These are phyloP conservation scores for Bothrops jararaca DNA, from an alignment of 2,113 vertebrate species.

Conservation along the genomic window DNA sequence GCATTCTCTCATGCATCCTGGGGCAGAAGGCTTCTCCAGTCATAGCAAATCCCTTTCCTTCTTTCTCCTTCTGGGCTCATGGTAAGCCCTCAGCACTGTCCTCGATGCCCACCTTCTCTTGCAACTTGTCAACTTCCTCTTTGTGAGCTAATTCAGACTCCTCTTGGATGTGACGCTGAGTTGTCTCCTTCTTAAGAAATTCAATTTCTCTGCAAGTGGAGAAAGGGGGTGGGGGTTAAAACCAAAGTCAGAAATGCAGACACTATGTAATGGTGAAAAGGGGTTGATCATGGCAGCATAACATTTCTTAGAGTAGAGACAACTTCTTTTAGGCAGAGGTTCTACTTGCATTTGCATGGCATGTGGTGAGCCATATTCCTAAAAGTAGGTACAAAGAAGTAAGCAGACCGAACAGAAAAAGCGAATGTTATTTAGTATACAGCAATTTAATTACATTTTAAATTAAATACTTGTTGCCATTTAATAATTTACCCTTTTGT, in stretches of 20 bases:
- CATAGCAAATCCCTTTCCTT: neutral
- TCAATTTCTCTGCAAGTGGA: conserved; percentile 84
- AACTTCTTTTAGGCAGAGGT: neutral
- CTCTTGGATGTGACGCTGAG: conserved; percentile 85
- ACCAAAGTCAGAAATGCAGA: neutral
- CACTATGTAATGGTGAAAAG: neutral
- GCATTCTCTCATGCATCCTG: neutral
- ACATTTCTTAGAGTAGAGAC: neutral
- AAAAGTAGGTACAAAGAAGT: neutral
- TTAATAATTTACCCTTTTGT: neutral
- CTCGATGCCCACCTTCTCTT: conserved; percentile 83
- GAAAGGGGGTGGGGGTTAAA: neutral
- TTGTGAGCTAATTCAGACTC: conserved; percentile 85
- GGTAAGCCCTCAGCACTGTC: conserved; percentile 43
- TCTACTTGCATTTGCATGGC: neutral
- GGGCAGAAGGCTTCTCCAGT: neutral
- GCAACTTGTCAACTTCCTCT: conserved; percentile 89
- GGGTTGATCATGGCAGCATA: neutral
- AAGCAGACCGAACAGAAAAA: neutral
- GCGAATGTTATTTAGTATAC: neutral
- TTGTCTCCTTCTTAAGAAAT: conserved; percentile 93
- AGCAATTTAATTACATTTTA: neutral
- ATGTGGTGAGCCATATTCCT: neutral
- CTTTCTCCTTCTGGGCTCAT: conserved; percentile 27
- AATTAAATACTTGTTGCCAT: neutral